Base-by-base conservation (phyloP, 2,797 vertebrate genomes). In the Xenops minutus region DNA sequence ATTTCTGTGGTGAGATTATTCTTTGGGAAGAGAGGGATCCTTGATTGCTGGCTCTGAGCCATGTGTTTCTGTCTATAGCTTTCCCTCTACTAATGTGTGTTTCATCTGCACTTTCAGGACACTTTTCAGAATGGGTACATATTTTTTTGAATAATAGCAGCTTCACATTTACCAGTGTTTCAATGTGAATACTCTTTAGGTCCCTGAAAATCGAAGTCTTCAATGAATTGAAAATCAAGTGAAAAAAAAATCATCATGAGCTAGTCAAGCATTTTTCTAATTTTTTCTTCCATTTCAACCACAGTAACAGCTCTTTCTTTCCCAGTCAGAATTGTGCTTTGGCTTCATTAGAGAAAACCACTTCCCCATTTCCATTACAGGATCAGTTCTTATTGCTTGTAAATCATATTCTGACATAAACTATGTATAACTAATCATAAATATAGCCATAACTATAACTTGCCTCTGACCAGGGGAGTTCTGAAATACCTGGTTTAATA, bases 391-490 rank as follows among this genome's bases (percentile, higher is more conserved):
- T 80, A 63, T 30, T 63, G 23, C 59, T 49, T 89, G 37, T 9
- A 58, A 49, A 76, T 88, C 27, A 19, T 41, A 1, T 69, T 95
- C 26, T 91, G 75, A 76, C 43, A 82, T 46, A 92, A 92, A 87
- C 19, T 74, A 6, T 85, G 63, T 26, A 59, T 82, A 91, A 44
- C 19, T 93, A 56, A 80, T 52, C 59, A 37, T 64, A 87, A 92
- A 20, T 89, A 32, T 74, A 81, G 54, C n/a, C 49, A 26, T 74
- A 71, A 46, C 49, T 81, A 21, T 56, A 10, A 9, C 64, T 77
- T 80, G 83, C n/a, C 19, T 80, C 14, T 86, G 83, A 77, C 17
- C 32, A 49, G 14, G 17, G 19, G 21, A 89, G 16, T 79, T 74
- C 49, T 63, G 67, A 87, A 87, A 20, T 7, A 80, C 13, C 32